phyloP scores from a whole-genome alignment of 53 echinoderm and acorn worm genomes.

The Patiria pectinifera region DNA sequence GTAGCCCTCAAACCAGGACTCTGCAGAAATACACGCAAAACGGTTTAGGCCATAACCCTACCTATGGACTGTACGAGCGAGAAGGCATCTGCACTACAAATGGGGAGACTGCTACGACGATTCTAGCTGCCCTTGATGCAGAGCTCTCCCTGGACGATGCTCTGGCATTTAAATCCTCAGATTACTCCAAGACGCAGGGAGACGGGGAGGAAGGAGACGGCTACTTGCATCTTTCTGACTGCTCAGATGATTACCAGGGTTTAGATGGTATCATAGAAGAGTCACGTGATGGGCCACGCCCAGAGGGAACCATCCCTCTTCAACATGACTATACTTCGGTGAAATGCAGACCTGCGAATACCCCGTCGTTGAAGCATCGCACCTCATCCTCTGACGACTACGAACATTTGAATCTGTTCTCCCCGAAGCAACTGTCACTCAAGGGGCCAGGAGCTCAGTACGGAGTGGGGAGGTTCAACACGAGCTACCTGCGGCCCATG shows the following conservation, averaged over 20 bases:
- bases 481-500: constrained; percentile 17
- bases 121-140: background rate
- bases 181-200: background rate
- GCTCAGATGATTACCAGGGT: background rate
- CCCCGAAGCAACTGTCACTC: background rate
- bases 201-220: background rate
- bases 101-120: background rate
- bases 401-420: constrained; percentile 2
- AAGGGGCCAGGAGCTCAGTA: background rate
- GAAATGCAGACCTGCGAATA: background rate
- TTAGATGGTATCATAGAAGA: background rate
- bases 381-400: constrained; percentile 37
- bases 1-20: constrained; percentile 4
- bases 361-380: background rate
- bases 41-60: background rate
- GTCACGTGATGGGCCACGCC: background rate
- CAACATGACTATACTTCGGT: constrained; percentile 18
- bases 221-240: background rate
- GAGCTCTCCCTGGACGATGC: background rate
- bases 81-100: background rate
- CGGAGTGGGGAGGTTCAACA: background rate
- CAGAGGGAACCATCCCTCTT: background rate
- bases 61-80: background rate
- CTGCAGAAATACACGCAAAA: background rate
- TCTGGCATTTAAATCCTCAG: constrained; percentile 4